Evolutionary conservation across 2,113 vertebrate species (phyloP).

Genomic region (Ammodramus savannarum): DNA sequence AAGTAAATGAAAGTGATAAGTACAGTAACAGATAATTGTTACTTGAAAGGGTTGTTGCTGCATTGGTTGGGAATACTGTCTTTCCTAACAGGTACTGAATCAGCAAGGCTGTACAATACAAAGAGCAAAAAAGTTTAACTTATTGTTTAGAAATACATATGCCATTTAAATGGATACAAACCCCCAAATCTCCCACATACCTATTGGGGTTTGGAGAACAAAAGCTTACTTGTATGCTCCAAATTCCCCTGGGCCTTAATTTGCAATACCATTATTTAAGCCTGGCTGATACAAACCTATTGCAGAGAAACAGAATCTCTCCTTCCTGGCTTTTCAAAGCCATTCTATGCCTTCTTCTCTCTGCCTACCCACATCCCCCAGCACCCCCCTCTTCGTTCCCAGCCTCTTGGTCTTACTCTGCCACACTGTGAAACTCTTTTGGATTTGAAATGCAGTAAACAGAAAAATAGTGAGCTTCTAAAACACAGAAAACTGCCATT

Average conservation of each 20-base stretch:
- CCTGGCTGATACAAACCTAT: constrained; percentile 21
- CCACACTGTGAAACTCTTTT: not conserved
- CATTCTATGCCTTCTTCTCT: not conserved
- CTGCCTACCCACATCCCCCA: not conserved
- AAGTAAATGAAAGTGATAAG: not conserved
- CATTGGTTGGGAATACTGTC: not conserved
- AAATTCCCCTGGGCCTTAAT: constrained; percentile 50
- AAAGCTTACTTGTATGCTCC: constrained; percentile 22
- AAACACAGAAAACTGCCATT: not conserved
- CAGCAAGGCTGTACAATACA: not conserved
- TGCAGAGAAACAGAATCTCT: constrained; percentile 39
- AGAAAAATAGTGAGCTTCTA: not conserved
- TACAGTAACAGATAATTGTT: not conserved
- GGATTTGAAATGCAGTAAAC: not conserved
- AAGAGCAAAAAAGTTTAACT: constrained; percentile 18
- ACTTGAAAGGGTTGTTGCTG: not conserved
- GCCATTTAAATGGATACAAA: constrained; percentile 40
- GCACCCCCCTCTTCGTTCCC: rapidly evolving
- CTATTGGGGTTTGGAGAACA: constrained; percentile 50
- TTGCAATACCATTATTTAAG: constrained; percentile 55
- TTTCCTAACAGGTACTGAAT: not conserved
- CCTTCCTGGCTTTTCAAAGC: constrained; percentile 18
- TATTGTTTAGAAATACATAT: not conserved
- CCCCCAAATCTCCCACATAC: constrained; percentile 23
- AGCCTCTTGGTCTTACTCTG: not conserved